Percentiles rank a stretch among this genome's conserved stretches.
Evolutionary conservation across 2,113 vertebrate species (phyloP).

Genomic region (Pterocles orientalis): DNA sequence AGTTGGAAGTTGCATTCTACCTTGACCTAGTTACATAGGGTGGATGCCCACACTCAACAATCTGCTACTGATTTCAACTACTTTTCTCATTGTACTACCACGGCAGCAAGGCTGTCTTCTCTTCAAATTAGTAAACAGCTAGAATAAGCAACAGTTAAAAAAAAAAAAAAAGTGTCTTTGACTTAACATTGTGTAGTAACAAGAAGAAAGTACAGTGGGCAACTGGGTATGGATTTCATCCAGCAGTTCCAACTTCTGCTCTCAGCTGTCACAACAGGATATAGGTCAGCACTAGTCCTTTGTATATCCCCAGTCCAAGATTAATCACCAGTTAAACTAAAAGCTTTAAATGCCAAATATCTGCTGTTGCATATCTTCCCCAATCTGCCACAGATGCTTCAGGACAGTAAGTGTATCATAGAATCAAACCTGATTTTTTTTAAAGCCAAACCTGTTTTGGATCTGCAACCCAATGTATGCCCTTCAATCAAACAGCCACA

Average conservation of each 20-base stretch:
- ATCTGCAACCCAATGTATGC: neutral
- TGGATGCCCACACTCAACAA: neutral
- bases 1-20: neutral
- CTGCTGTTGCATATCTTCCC: neutral
- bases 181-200: slow-evolving; percentile 34
- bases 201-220: slow-evolving; percentile 46
- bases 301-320: neutral
- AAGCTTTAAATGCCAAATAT: neutral
- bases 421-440: neutral
- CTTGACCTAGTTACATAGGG: neutral
- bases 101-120: neutral
- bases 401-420: neutral
- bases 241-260: slow-evolving; percentile 61
- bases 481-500: neutral
- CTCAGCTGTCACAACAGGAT: slow-evolving; percentile 60
- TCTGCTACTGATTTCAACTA: neutral
- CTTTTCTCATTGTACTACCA: neutral
- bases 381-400: neutral
- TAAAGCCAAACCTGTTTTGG: neutral
- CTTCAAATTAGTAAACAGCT: neutral
- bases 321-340: slow-evolving; percentile 23
- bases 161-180: neutral
- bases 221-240: slow-evolving; percentile 51
- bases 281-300: slow-evolving; percentile 24
- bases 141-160: neutral